Evolutionary conservation across 2,797 vertebrate species (phyloP), one percentile per base, ranked within the genome.

Genomic region (Rhynchonycteris naso): DNA sequence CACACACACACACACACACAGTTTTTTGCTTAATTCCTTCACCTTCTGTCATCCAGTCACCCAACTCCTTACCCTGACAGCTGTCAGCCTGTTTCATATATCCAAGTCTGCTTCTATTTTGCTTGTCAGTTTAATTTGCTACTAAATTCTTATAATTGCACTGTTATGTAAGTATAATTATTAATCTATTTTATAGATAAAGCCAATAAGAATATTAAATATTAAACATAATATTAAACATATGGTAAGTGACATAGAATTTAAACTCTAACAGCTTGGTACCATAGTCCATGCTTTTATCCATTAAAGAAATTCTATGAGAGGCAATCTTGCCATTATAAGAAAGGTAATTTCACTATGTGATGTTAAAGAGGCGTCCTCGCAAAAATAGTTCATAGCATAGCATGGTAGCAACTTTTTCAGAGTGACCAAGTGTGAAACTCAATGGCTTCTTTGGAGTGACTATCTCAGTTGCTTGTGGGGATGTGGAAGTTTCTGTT

Each of bases 171-270:
- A 79, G 65, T 33, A 38, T 3, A 86, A 26, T 68, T 71, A 90
- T 91, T 72, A 85, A 90, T 7, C 24, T 50, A 88, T 74, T 96
- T 90, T 80, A 43, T 18, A 86, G 54, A 50, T 88, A 59, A 89
- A 95, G 15, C 38, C 54, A 75, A 19, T 58, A 81, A 2, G 28
- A 33, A 61, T 85, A 85, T 88, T 91, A 91, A 95, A 91, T 72
- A 93, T 71, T 35, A 83, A 93, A 28, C 24, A 56, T 81, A 89
- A 91, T 78, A 95, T 86, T 52, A 87, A 93, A 43, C 50, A 56
- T 22, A 92, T 11, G 61, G 30, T 58, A 81, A 79, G 30, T 82
- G 78, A 69, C 35, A 92, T 28, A 68, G 47, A 52, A 43, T 85
- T 94, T 93, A 83, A 96, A 90, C 15, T 22, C 26, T 90, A 78